phyloP scores from a whole-genome alignment of 2,797 vertebrate species.

The Semaprochilodus insignis region DNA sequence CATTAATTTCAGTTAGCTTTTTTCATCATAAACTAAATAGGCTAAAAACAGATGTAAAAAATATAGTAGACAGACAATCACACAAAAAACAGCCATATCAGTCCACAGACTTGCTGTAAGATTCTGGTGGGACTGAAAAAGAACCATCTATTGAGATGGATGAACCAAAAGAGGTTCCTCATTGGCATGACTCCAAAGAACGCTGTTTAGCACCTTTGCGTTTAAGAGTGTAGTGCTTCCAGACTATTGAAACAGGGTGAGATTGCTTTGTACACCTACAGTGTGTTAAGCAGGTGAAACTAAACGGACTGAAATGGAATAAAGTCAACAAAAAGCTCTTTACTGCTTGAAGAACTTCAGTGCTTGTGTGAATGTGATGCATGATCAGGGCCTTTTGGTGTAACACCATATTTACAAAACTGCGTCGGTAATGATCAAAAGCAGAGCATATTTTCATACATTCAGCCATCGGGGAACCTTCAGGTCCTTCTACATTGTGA shows the following conservation, averaged over 20 bases:
- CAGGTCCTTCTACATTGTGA: no score
- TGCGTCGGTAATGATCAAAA: neutral
- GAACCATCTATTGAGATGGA: neutral
- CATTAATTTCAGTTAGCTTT: no score
- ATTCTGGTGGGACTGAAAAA: no score
- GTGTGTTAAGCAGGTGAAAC: neutral
- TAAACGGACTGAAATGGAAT: conserved; percentile 19
- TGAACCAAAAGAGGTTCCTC: neutral
- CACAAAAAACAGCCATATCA: no score
- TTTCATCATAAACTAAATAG: no score
- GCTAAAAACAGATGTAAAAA: no score
- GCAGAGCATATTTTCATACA: neutral
- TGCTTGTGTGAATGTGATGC: conserved; percentile 22
- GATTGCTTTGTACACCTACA: neutral
- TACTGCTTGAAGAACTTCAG: conserved; percentile 1
- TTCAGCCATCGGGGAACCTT: no score
- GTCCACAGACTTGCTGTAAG: no score
- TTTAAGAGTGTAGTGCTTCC: neutral
- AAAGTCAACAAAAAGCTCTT: conserved; percentile 20
- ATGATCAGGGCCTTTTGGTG: neutral
- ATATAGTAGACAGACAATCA: no score
- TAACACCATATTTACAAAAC: neutral
- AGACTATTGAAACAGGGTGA: neutral
- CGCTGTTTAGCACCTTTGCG: neutral
- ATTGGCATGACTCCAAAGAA: neutral